phyloP scores from a whole-genome alignment of 64 coral and sea anemone species.

The Actinia equina region DNA sequence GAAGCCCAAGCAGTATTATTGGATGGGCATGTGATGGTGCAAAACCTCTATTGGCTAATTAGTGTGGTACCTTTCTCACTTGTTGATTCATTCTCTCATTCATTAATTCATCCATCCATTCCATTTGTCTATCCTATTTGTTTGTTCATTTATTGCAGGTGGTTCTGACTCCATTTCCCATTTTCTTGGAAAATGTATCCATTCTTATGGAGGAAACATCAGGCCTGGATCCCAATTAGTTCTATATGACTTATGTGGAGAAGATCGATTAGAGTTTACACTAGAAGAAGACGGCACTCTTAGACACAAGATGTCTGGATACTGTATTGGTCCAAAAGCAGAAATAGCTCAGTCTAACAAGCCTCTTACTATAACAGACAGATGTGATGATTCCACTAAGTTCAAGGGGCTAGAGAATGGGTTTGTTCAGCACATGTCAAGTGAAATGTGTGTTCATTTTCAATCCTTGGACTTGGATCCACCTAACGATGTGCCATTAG shows the following conservation, averaged over 20 bases:
- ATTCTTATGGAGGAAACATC: conserved; percentile 22
- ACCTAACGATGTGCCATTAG: conserved; percentile 50
- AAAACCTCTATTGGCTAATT: too few species aligned
- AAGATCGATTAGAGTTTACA: conserved; percentile 25
- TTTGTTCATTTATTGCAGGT: neutral
- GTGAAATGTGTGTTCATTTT: conserved; percentile 62
- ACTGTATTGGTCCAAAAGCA: conserved; percentile 30
- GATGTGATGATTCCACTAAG: conserved; percentile 46
- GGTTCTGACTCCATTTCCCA: conserved; percentile 52
- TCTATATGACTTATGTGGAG: conserved; percentile 46
- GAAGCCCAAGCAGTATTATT: too few species aligned
- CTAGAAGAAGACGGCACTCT: conserved; percentile 47
- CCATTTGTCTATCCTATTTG: neutral
- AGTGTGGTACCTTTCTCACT: too few species aligned
- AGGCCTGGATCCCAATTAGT: conserved; percentile 32
- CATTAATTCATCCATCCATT: neutral
- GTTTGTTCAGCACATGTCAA: conserved; percentile 58
- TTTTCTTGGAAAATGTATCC: conserved; percentile 61
- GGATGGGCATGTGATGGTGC: too few species aligned
- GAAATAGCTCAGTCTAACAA: conserved; percentile 31
- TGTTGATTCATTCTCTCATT: too few species aligned
- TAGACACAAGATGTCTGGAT: conserved; percentile 44
- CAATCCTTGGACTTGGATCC: conserved; percentile 28
- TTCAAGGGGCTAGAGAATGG: conserved; percentile 55
- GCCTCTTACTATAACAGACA: conserved; percentile 28